A percentile compares a stretch with the other conserved stretches of the same genome.
phyloP scores from a whole-genome alignment of 2,888 invertebrate genomes.

The Macropis europaea region DNA sequence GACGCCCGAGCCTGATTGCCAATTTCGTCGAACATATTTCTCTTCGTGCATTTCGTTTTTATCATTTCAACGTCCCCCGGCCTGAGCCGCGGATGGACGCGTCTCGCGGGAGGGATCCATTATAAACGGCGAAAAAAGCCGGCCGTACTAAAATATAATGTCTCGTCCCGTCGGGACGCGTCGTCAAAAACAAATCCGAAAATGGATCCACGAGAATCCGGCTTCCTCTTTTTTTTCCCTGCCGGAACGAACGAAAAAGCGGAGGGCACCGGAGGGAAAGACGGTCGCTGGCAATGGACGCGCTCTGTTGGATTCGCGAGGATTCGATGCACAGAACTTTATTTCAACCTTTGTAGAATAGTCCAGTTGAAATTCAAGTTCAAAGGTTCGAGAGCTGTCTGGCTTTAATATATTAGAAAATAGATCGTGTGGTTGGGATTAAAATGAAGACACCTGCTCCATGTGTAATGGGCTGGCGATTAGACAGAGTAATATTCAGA shows the following conservation, averaged over 20 bases:
- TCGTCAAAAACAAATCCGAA: constrained; percentile 41
- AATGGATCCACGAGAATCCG: constrained; percentile 22
- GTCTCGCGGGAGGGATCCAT: constrained; percentile 42
- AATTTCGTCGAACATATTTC: constrained; percentile 49
- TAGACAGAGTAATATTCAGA: too few species aligned
- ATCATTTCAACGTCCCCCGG: neutral
- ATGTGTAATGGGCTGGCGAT: too few species aligned
- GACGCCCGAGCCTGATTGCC: constrained; percentile 28
- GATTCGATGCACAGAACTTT: too few species aligned
- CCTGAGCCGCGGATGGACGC: neutral
- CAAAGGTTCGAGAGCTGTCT: too few species aligned
- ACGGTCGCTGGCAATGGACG: too few species aligned
- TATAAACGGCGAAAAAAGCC: constrained; percentile 20
- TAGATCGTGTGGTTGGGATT: too few species aligned
- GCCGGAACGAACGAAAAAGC: neutral
- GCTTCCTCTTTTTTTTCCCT: neutral
- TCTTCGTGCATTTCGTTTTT: constrained; percentile 14
- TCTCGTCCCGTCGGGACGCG: constrained; percentile 15
- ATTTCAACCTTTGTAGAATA: too few species aligned
- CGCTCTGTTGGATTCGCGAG: too few species aligned
- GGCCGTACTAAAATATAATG: constrained; percentile 35
- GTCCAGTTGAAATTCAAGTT: too few species aligned
- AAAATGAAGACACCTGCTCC: too few species aligned
- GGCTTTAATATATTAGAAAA: too few species aligned
- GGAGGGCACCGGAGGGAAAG: too few species aligned